A percentile compares a stretch with the other conserved stretches of the same genome.
Conservation (phyloP, 2,888 invertebrate species). For the Pammene fasciana region DNA sequence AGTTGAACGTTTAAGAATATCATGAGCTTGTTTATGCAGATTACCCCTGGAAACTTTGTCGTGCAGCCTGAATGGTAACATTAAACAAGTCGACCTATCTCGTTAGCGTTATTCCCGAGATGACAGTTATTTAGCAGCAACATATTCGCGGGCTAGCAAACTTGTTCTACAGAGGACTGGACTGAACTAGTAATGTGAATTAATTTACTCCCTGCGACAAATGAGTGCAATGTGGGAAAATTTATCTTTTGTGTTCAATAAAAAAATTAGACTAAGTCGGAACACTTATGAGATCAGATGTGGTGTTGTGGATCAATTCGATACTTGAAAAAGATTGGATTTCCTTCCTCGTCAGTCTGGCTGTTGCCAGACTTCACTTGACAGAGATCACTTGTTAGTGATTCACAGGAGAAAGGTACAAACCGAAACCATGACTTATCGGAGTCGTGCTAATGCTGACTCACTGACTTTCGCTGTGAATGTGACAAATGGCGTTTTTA, state of each 20-base stretch:
- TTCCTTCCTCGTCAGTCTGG: no score
- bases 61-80: conserved; percentile 18
- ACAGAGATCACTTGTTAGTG: conserved; percentile 39
- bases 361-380: no score
- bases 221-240: no score
- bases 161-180: background rate
- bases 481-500: conserved; percentile 50
- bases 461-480: conserved; percentile 56
- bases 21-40: conserved; percentile 35
- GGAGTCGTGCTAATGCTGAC: conserved; percentile 50
- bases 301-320: no score
- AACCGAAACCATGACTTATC: conserved; percentile 53
- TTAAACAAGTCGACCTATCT: conserved; percentile 14
- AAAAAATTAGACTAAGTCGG: background rate
- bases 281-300: no score
- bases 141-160: background rate
- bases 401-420: conserved; percentile 55
- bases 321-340: no score
- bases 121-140: conserved; percentile 19
- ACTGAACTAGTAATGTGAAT: no score
- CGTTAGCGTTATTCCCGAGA: conserved; percentile 8
- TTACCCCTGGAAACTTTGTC: conserved; percentile 15
- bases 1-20: conserved; percentile 27
- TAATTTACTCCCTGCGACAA: no score
- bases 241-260: no score